Evolutionary conservation across 2,113 vertebrate genomes (phyloP), one percentile per base, ranked within the genome.

Genomic region (Misgurnus mizolepis): DNA sequence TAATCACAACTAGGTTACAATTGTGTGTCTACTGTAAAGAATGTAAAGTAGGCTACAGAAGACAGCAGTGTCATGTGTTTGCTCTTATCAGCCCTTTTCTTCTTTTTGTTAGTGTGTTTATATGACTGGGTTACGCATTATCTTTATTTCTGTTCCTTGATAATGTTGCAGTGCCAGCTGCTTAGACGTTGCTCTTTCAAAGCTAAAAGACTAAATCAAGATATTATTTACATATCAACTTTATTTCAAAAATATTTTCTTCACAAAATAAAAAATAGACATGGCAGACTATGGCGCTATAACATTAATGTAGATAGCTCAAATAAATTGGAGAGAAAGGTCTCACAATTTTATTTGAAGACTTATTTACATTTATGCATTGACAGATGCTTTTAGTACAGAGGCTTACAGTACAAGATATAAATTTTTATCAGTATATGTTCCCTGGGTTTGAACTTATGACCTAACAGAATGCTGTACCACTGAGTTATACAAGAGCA

Each of bases 61-160:
- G 67, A 34, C 5, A 27, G 10, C 11, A 34, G 41, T 61, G 40
- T 17, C 55, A 73, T 60, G 58, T 75, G 72, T 75, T 60, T 58
- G 53, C 53, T 43, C 53, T 73, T 75, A 75, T 75, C 72, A 47
- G 41, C 14, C 58, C 58, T 75, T 15, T 71, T 53, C 68, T 34
- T 34, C 3, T 34, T 34, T 75, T 75, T 64, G 73, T 64, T 50
- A 10, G 22, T 62, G n/a, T 49, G 73, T 64, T 64, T 75, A 64
- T 64, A 75, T 75, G 58, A 47, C 71, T 17, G 8, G 72, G 58
- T 9, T 34, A 17, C 60, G 17, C 8, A 39, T 75, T 62, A 62
- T 75, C 58, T 64, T 75, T 75, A 56, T 62, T 43, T 64, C 56
- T 61, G 41, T 6, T 74, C 45, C 56, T 50, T 75, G 43, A 75